Base-by-base conservation (phyloP, 2,113 vertebrate species). In the Labeo catla region DNA sequence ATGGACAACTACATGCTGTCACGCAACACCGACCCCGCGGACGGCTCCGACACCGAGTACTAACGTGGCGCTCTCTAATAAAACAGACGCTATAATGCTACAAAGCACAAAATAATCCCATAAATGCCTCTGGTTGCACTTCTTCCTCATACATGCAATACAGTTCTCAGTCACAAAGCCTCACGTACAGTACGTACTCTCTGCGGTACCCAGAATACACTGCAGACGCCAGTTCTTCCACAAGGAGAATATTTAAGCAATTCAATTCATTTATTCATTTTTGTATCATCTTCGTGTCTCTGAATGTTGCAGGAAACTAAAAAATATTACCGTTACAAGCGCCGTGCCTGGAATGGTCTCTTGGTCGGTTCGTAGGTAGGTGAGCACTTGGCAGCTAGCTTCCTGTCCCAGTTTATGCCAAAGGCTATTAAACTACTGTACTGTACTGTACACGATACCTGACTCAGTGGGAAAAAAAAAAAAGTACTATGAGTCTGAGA, bases 1-100 rank as follows among this genome's bases (percentile, higher is more conserved):
- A 96, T 96, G 95, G 95, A 96, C 92, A 96, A 95, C 92, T 96
- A 96, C 92, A 96, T 96, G 95, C 92, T 96, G 88, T 95, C 95
- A 4, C 94, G 95, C 90, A 95, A 96, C 93, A 95, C 94, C 0
- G 95, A 96, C 4, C 91, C 93, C 1, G 92, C 92, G 5, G 95
- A 95, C 85, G 93, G 92, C 88, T 95, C 94, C 2, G 95, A 94
- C 90, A 91, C 91, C 0, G 95, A 96, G 66, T 95, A 94, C 88
- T 95, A 88, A 96, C 43, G 7, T 77, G 47, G 21, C 15, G 0
- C 21, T 73, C 61, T 4, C 39, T 28, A 28, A 28, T 19, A 83
- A 74, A 36, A 66, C 16, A 39, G 63, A 47, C 23, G 11, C n/a
- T 49, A 36, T 81, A 63, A 88, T 47, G 61, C 72, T 4, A 15